Evolutionary conservation across 2,888 invertebrate species (phyloP), one percentile per base, ranked within the genome.

Genomic region (Dynastes hyllus): DNA sequence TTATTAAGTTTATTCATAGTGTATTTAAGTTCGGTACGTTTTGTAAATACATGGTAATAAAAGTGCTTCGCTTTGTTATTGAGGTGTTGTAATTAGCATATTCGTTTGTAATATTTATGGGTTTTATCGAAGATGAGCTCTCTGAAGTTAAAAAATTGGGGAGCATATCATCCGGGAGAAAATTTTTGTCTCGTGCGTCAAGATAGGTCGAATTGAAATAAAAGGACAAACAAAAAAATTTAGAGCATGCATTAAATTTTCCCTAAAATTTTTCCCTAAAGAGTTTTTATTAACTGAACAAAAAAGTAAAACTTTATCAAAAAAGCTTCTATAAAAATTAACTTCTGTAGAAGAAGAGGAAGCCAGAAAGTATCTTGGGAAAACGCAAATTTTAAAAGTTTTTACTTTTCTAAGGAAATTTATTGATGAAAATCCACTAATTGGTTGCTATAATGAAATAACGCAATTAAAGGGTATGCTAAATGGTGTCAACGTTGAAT

Each of bases 391-490:
- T 16, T 85, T 94, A 51, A 89, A 89, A 67, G 88, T 92, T 3
- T 86, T 94, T 16, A 90, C 91, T 82, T 94, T 94, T 85, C 88
- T 94, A 5, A 88, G 91, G 71, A 92, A 91, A 80, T 95, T 94
- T 85, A 88, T 94, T 13, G 91, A 92, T 69, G 93, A 94, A 81
- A 94, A 94, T 88, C 93, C 94, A 0, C 88, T 95, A 2, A 93
- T 92, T 85, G 93, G 94, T 78, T 94, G 94, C 84, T 93, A 93
- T 82, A 93, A 94, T 84, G 95, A 95, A 88, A 93, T 95, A 80
- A 90, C 91, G 79, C 86, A 89, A 65, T 86, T 94, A 75, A 93
- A 93, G 82, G 89, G 90, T 80, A 87, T 91, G 29, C 85, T 93
- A 3, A 85, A 81, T 58, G 81, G 83, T 4, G 85, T 88, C 8